phyloP scores from a whole-genome alignment of 2,113 vertebrate species.

The Proteles cristata region DNA sequence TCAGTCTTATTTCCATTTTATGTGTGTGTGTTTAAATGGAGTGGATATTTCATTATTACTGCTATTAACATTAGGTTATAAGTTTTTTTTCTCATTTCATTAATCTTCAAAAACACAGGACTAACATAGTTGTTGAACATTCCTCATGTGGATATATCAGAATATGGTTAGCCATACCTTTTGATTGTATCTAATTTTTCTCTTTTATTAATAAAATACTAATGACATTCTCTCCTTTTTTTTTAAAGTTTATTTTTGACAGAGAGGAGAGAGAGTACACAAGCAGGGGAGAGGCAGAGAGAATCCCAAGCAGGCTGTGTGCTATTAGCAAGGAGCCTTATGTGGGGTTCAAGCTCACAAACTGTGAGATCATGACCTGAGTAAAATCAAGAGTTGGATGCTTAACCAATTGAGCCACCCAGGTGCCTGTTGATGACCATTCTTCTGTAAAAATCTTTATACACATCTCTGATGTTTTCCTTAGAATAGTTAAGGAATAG shows the following conservation, averaged over 20 bases:
- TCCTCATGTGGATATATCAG: background rate
- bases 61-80: background rate
- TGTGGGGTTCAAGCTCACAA: too few species aligned
- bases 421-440: background rate
- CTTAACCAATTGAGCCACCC: too few species aligned
- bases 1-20: background rate
- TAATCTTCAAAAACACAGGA: background rate
- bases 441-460: background rate
- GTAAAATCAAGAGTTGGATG: too few species aligned
- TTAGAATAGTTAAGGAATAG: background rate
- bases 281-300: too few species aligned
- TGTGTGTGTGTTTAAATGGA: background rate
- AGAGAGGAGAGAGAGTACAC: too few species aligned
- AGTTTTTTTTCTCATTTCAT: background rate
- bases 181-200: slow-evolving; percentile 13
- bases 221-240: background rate
- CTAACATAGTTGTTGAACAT: background rate
- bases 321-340: too few species aligned
- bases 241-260: too few species aligned
- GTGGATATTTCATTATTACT: background rate
- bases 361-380: too few species aligned
- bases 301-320: too few species aligned
- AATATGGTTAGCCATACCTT: background rate
- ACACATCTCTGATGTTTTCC: background rate
- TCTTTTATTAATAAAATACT: background rate